Conservation (phyloP, 2,888 invertebrate species). For the Netelia inedita region DNA sequence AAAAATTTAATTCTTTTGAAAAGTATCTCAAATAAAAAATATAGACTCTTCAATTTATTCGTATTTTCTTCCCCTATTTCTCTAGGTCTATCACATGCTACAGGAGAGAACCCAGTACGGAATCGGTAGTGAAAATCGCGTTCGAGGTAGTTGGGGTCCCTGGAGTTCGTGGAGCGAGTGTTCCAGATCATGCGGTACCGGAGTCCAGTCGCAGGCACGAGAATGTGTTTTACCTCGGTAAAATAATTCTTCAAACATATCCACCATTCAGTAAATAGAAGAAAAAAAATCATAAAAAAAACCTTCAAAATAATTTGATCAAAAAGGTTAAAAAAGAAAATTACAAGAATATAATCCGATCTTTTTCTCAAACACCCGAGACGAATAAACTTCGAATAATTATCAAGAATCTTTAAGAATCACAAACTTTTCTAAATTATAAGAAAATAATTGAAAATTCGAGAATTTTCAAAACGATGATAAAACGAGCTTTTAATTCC, state of each 20-base stretch:
- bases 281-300: conserved; percentile 6
- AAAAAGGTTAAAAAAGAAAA: neutral
- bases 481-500: too few species aligned
- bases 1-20: too few species aligned
- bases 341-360: conserved; percentile 11
- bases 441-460: neutral
- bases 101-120: conserved; percentile 80
- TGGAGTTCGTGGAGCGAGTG: conserved; percentile 92
- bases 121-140: conserved; percentile 78
- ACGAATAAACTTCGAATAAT: neutral
- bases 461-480: neutral
- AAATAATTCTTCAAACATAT: conserved; percentile 63
- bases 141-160: conserved; percentile 88
- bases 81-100: conserved; percentile 82
- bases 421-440: too few species aligned
- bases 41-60: neutral
- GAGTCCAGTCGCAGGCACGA: conserved; percentile 90
- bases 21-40: too few species aligned
- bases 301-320: neutral
- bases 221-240: conserved; percentile 88
- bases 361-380: neutral
- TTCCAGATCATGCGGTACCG: conserved; percentile 91
- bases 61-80: conserved; percentile 37
- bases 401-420: too few species aligned
- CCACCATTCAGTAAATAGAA: neutral